Evolutionary conservation across 1,140 invertebrate species (phyloP).

Genomic region (Plutomurus gul): DNA sequence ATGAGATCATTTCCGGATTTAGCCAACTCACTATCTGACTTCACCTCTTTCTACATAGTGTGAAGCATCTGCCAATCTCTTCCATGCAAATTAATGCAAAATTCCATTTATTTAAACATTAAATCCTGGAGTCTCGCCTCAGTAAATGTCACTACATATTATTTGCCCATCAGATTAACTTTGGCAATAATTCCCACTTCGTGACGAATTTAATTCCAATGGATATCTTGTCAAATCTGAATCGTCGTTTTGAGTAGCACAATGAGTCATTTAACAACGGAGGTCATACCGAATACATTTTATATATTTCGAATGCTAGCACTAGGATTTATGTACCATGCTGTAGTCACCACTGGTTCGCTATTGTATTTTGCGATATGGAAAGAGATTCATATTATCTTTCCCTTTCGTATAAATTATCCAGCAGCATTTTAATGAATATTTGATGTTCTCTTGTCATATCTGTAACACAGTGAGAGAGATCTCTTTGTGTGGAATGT

Average conservation of each 20-base stretch:
- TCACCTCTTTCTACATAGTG: neutral
- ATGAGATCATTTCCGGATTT: conserved; percentile 24
- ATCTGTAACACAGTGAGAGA: neutral
- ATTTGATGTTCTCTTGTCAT: neutral
- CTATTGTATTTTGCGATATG: neutral
- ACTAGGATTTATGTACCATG: neutral
- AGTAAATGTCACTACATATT: conserved; percentile 13
- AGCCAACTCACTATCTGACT: neutral
- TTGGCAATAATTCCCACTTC: conserved; percentile 11
- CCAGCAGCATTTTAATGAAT: neutral
- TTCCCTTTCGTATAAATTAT: neutral
- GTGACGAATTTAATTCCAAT: neutral
- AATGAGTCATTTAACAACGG: neutral
- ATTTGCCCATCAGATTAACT: neutral
- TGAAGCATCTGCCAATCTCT: neutral
- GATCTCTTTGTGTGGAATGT: neutral
- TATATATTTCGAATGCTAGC: neutral
- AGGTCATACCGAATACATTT: too few species aligned
- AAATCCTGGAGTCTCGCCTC: neutral
- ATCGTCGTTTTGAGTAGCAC: too few species aligned
- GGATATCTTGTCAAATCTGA: neutral
- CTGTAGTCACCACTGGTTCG: too few species aligned
- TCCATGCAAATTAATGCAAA: neutral
- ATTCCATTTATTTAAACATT: conserved; percentile 3
- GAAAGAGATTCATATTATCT: conserved; percentile 2